Evolutionary conservation across 92 coral and sea anemone genomes (phyloP).

Genomic region (Montipora capitata): DNA sequence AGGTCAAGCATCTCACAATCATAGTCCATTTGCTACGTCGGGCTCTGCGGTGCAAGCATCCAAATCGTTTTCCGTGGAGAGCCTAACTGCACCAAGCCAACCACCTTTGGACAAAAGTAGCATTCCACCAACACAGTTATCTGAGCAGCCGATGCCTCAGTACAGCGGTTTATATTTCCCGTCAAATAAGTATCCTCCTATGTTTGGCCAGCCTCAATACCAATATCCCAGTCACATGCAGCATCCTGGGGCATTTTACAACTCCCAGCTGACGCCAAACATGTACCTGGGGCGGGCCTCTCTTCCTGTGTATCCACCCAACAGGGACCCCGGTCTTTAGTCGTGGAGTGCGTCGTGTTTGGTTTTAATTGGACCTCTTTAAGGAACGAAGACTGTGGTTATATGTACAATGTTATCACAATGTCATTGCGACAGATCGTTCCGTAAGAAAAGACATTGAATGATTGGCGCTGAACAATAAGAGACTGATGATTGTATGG

Average conservation of each 20-base stretch:
- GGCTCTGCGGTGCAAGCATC: slow-evolving; percentile 73
- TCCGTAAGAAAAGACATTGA: slow-evolving; percentile 9
- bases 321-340: slow-evolving; percentile 90
- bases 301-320: slow-evolving; percentile 97
- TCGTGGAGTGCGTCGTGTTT: not conserved
- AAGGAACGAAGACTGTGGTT: not conserved
- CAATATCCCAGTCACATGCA: slow-evolving; percentile 92
- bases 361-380: not conserved
- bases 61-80: slow-evolving; percentile 97
- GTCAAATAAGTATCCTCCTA: slow-evolving; percentile 87
- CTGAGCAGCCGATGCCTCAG: slow-evolving; percentile 87
- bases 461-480: not conserved
- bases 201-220: slow-evolving; percentile 95
- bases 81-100: slow-evolving; percentile 95
- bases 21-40: slow-evolving; percentile 61
- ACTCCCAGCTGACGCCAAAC: slow-evolving; percentile 89
- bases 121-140: slow-evolving; percentile 72
- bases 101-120: slow-evolving; percentile 78
- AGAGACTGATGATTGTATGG: slow-evolving; percentile 5
- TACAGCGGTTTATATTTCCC: slow-evolving; percentile 96
- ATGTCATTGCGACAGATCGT: not conserved
- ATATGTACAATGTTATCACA: not conserved
- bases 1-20: slow-evolving; percentile 70
- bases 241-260: slow-evolving; percentile 93
- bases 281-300: slow-evolving; percentile 94